Evolutionary conservation across 2,888 invertebrate genomes (phyloP).

Genomic region (Ennomos fuscantarius): DNA sequence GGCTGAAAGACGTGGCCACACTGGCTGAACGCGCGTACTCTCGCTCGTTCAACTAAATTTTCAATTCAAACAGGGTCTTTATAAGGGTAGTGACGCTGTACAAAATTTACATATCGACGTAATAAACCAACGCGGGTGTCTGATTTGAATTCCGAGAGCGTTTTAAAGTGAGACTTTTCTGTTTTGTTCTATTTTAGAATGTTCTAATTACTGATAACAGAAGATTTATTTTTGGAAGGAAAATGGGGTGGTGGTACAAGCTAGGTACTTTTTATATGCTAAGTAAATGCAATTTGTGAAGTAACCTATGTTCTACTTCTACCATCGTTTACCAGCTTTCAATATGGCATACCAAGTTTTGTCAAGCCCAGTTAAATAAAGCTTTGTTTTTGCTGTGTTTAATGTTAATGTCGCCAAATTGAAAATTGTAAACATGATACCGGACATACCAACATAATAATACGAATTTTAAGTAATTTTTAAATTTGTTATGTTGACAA

Average conservation of each 20-base stretch:
- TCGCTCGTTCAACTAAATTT: constrained; percentile 82
- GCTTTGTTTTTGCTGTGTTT: too few relatives aligned
- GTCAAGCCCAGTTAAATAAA: too few relatives aligned
- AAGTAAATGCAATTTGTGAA: too few relatives aligned
- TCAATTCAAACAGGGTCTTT: constrained; percentile 85
- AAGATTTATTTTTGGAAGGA: constrained; percentile 3
- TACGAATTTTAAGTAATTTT: too few relatives aligned
- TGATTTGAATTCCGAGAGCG: constrained; percentile 77
- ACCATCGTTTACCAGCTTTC: too few relatives aligned
- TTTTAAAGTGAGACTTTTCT: constrained; percentile 59
- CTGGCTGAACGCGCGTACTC: constrained; percentile 77
- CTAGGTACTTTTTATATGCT: too few relatives aligned
- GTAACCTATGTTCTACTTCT: too few relatives aligned
- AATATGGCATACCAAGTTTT: too few relatives aligned
- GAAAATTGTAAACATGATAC: too few relatives aligned
- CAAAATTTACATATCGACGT: constrained; percentile 85
- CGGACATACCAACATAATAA: too few relatives aligned
- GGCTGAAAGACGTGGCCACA: constrained; percentile 81
- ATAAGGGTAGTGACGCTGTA: constrained; percentile 84
- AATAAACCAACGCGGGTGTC: constrained; percentile 79
- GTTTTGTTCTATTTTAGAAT: constrained; percentile 39
- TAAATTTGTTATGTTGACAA: too few relatives aligned
- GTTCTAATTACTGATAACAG: constrained; percentile 31
- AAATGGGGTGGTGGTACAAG: neutral
- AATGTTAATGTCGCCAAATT: too few relatives aligned